Evolutionary conservation across 1,140 invertebrate genomes (phyloP), one percentile per base, ranked within the genome.

Genomic region (Calosoma granatense): DNA sequence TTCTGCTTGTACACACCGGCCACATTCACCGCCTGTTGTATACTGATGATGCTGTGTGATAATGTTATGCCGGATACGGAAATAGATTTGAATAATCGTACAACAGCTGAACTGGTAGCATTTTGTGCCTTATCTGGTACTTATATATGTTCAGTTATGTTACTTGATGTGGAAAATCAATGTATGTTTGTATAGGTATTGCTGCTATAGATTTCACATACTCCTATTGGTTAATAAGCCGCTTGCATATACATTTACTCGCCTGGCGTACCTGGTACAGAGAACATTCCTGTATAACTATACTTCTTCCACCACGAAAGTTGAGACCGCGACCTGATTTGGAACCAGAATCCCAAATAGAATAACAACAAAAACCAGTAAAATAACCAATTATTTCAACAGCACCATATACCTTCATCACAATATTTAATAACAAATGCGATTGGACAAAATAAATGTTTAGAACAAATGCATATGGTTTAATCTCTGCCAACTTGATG

Each of bases 401-500:
- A 47, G 15, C 41, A 47, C 41, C 41, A 47, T 12, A 36, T 36
- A 36, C 6, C 26, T n/a, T n/a, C 26, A 36, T 36, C 26, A 36
- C 26, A 36, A 9, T 36, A n/a, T n/a, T n/a, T n/a, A n/a, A n/a
- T n/a, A n/a, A n/a, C n/a, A n/a, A n/a, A n/a, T n/a, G n/a, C n/a
- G n/a, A n/a, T n/a, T n/a, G n/a, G n/a, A n/a, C n/a, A n/a, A n/a
- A n/a, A n/a, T n/a, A n/a, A n/a, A n/a, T n/a, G n/a, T n/a, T n/a
- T n/a, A n/a, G n/a, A n/a, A n/a, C n/a, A 17, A 47, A 47, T 47
- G 17, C 6, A 47, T 4, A 4, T 47, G 4, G 9, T 47, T 78
- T 67, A 83, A 63, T 83, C 80, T 67, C 81, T 76, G 54, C 81
- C 81, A 67, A 79, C 74, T 23, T 71, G 61, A 17, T 82, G 72